Percentiles rank a stretch among this genome's conserved stretches.
These are phyloP conservation scores for Caenorhabditis uteleia DNA, from an alignment of 2,888 invertebrate species.

Conservation along the genomic window DNA sequence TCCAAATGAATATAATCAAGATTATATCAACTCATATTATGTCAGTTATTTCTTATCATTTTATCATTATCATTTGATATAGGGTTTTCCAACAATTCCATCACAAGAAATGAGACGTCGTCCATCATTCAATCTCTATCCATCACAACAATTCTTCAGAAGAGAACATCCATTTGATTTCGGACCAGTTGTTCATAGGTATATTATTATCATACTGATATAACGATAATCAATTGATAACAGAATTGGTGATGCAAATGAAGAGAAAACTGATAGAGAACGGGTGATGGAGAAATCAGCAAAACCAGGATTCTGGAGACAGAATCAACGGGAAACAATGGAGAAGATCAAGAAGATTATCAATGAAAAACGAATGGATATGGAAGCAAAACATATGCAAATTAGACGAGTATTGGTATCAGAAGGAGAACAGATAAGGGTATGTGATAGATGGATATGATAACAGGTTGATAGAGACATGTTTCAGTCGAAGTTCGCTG, in stretches of 20 bases:
- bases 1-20: constrained; percentile 13
- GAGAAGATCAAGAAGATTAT: constrained; percentile 23
- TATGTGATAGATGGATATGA: background rate
- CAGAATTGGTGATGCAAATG: constrained; percentile 9
- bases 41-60: constrained; percentile 2
- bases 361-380: constrained; percentile 17
- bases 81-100: constrained; percentile 26
- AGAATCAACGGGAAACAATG: constrained; percentile 22
- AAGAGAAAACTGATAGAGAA: constrained; percentile 22
- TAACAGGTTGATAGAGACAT: background rate
- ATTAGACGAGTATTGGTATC: constrained; percentile 17
- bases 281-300: constrained; percentile 28
- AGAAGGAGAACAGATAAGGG: constrained; percentile 16
- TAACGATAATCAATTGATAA: background rate
- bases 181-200: constrained; percentile 29
- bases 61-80: background rate
- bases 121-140: constrained; percentile 25
- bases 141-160: constrained; percentile 18
- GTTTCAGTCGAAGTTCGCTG: constrained; percentile 37
- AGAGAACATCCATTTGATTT: constrained; percentile 34
- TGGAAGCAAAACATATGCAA: constrained; percentile 29
- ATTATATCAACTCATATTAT: constrained; percentile 25
- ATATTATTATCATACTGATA: background rate
- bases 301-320: constrained; percentile 35
- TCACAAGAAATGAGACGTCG: constrained; percentile 18